These are phyloP conservation scores for Neodontobutis hainanensis DNA, from an alignment of 2,113 vertebrate genomes.

Conservation along the genomic window DNA sequence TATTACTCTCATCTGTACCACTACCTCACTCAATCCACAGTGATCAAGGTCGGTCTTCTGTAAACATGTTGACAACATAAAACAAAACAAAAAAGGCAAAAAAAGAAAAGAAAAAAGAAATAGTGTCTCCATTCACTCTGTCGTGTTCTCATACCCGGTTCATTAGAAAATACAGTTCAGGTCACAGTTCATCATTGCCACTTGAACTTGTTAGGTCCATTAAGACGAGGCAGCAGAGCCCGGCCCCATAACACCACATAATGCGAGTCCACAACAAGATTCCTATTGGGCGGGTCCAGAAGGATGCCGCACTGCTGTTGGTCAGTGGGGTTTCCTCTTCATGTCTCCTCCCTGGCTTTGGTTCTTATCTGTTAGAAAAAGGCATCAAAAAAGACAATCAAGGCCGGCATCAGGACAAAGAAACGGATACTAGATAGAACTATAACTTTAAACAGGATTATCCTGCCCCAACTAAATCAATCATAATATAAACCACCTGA, in stretches of 20 bases:
- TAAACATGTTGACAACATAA: slow-evolving; percentile 82
- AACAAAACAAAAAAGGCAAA: slow-evolving; percentile 40
- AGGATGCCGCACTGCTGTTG: slow-evolving; percentile 59
- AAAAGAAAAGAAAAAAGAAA: slow-evolving; percentile 23
- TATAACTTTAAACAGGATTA: not conserved
- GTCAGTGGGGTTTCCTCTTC: slow-evolving; percentile 96
- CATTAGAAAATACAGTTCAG: slow-evolving; percentile 63
- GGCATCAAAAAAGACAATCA: not conserved
- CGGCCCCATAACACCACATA: slow-evolving; percentile 24
- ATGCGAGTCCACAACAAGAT: slow-evolving; percentile 20
- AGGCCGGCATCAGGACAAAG: not conserved
- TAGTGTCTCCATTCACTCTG: slow-evolving; percentile 51
- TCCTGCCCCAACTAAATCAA: not conserved
- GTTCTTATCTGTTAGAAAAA: slow-evolving; percentile 87
- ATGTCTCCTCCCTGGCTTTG: slow-evolving; percentile 96
- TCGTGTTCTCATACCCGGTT: slow-evolving; percentile 65
- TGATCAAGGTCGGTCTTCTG: slow-evolving; percentile 83
- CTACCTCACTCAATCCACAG: slow-evolving; percentile 77
- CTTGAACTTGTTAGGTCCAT: slow-evolving; percentile 49
- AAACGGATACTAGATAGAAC: too few relatives aligned
- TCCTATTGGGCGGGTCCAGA: slow-evolving; percentile 39
- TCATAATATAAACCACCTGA: not conserved
- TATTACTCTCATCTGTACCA: slow-evolving; percentile 52
- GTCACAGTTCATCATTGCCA: slow-evolving; percentile 46
- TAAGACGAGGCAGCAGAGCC: slow-evolving; percentile 32